A percentile compares a stretch with the other conserved stretches of the same genome.
phyloP scores from a whole-genome alignment of 2,113 vertebrate species.

The Hydrolagus affinis region DNA sequence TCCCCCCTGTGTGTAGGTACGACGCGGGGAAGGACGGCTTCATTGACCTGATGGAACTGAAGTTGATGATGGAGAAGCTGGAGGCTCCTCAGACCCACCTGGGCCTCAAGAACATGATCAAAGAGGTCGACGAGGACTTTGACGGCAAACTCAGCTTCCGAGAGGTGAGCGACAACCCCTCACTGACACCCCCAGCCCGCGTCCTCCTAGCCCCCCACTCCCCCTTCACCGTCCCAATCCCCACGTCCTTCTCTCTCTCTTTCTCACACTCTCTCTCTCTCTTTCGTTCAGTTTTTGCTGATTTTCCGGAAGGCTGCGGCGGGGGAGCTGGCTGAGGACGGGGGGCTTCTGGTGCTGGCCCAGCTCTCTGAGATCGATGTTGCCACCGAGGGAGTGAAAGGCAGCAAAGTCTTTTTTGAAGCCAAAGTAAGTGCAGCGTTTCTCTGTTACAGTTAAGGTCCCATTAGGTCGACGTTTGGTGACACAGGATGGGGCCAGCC shows the following conservation, averaged over 20 bases:
- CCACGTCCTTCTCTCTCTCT: background rate
- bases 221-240: background rate
- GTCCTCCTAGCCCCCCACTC: background rate
- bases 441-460: background rate
- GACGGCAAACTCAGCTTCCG: slow-evolving; percentile 88
- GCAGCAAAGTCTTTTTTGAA: slow-evolving; percentile 89
- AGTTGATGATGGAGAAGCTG: slow-evolving; percentile 95
- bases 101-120: slow-evolving; percentile 94
- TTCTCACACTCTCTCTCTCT: background rate
- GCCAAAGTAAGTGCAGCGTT: slow-evolving; percentile 70
- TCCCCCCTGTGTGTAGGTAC: slow-evolving; percentile 51
- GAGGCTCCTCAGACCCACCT: slow-evolving; percentile 85
- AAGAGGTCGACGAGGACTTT: slow-evolving; percentile 89
- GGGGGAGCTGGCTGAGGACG: slow-evolving; percentile 82
- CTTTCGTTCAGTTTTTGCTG: slow-evolving; percentile 69
- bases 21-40: slow-evolving; percentile 77
- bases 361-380: slow-evolving; percentile 87
- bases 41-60: slow-evolving; percentile 93
- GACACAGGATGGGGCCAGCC: no score
- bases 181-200: no score
- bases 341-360: slow-evolving; percentile 73
- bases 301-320: slow-evolving; percentile 90
- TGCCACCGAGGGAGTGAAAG: slow-evolving; percentile 84
- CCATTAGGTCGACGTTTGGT: background rate
- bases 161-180: slow-evolving; percentile 58